Conservation (phyloP, 2,888 invertebrate genomes). For the Clivina fossor region DNA sequence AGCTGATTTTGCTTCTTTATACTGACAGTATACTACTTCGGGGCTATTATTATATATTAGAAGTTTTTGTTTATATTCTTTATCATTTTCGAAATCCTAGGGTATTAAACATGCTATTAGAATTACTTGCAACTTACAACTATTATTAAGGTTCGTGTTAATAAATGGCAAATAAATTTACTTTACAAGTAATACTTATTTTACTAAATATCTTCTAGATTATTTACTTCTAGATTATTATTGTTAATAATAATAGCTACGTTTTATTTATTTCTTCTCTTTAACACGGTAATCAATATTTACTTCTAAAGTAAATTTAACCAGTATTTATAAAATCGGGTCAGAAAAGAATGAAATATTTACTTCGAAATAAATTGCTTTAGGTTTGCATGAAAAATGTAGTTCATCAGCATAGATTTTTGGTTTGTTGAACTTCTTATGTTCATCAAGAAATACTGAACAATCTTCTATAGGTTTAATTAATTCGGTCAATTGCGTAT, state of each 20-base stretch:
- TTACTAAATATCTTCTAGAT: too few relatives aligned
- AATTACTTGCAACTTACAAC: background rate
- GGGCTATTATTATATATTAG: constrained; percentile 2
- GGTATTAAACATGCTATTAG: background rate
- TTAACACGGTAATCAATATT: too few relatives aligned
- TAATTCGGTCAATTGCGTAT: background rate
- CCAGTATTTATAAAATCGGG: too few relatives aligned
- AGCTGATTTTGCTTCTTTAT: background rate
- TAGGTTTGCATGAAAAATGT: constrained; percentile 5
- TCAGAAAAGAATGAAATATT: background rate
- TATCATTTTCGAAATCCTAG: constrained; percentile 15
- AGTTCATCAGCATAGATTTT: background rate
- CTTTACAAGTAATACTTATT: too few relatives aligned
- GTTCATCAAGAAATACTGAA: constrained; percentile 3
- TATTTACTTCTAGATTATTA: background rate
- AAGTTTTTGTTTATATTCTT: constrained; percentile 9
- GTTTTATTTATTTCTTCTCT: too few relatives aligned
- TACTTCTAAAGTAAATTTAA: too few relatives aligned
- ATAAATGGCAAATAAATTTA: too few relatives aligned
- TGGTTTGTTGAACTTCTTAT: background rate
- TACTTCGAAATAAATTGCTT: constrained; percentile 1
- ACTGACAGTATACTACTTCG: constrained; percentile 7
- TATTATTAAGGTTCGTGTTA: too few relatives aligned
- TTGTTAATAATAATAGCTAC: too few relatives aligned
- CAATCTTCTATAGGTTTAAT: background rate